phyloP scores from a whole-genome alignment of 2,888 invertebrate genomes.

The Eupithecia subfuscata region DNA sequence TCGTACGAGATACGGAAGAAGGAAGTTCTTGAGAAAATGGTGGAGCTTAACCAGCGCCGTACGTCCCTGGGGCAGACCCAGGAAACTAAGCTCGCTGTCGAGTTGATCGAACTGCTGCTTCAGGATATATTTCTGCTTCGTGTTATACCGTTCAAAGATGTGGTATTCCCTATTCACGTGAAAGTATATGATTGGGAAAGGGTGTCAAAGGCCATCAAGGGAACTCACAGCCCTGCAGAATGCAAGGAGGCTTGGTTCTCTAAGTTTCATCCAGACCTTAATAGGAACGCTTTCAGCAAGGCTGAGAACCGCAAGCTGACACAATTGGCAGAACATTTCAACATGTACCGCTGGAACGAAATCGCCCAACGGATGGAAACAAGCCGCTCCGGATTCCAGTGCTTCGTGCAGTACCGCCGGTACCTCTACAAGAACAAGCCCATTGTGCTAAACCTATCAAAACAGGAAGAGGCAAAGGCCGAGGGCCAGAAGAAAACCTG shows the following conservation, averaged over 20 bases:
- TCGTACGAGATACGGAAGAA: constrained; percentile 21
- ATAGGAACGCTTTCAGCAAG: constrained; percentile 20
- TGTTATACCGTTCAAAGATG: constrained; percentile 14
- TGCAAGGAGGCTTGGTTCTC: constrained; percentile 25
- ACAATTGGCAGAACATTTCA: not conserved
- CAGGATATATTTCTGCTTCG: constrained; percentile 25
- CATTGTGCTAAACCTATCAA: not conserved
- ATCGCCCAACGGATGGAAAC: constrained; percentile 12
- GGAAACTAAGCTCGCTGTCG: constrained; percentile 15
- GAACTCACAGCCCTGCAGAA: constrained; percentile 18
- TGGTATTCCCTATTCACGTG: constrained; percentile 15
- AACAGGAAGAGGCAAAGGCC: not conserved
- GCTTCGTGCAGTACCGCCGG: constrained; percentile 27
- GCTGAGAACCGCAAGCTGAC: constrained; percentile 10
- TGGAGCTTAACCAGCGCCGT: constrained; percentile 2
- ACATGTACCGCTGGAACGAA: constrained; percentile 15
- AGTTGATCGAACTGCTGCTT: constrained; percentile 22
- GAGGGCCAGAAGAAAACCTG: not conserved
- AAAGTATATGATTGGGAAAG: constrained; percentile 24
- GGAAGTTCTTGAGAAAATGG: constrained; percentile 10
- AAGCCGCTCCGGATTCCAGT: constrained; percentile 19
- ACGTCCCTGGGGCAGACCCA: not conserved
- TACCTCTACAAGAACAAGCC: constrained; percentile 13
- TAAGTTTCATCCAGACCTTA: constrained; percentile 16
- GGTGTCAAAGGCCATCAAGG: constrained; percentile 12